Evolutionary conservation across 2,113 vertebrate species (phyloP).

Genomic region (Cololabis saira): DNA sequence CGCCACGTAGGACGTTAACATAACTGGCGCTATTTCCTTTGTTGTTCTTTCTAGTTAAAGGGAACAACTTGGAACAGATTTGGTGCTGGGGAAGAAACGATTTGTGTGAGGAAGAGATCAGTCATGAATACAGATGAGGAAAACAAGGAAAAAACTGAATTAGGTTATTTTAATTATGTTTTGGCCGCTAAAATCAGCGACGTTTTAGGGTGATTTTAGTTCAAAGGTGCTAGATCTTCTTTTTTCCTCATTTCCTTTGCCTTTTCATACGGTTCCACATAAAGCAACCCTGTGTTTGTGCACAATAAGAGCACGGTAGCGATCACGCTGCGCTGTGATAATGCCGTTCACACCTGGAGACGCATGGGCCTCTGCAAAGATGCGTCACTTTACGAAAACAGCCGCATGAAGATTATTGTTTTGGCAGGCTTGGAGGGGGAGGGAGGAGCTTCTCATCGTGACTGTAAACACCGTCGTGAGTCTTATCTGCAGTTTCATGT

Average conservation of each 20-base stretch:
- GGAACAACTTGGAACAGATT: neutral
- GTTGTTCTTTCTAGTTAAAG: neutral
- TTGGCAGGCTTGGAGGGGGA: neutral
- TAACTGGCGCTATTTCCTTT: neutral
- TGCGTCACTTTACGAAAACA: neutral
- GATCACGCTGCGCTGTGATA: no score
- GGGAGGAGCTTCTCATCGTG: neutral
- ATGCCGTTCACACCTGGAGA: slow-evolving; percentile 10
- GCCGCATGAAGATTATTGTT: neutral
- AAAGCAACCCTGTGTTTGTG: neutral
- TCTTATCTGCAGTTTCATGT: neutral
- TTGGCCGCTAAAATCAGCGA: neutral
- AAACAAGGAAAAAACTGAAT: neutral
- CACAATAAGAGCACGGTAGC: slow-evolving; percentile 1
- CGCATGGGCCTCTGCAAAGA: neutral
- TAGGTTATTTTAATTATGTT: neutral
- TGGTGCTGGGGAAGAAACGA: neutral
- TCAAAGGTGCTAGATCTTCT: slow-evolving; percentile 1
- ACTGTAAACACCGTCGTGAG: neutral
- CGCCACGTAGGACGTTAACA: neutral
- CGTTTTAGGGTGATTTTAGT: neutral
- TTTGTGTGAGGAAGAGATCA: neutral
- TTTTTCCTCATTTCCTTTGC: neutral
- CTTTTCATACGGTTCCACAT: slow-evolving; percentile 7
- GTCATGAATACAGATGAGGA: neutral